Evolutionary conservation across 2,888 invertebrate genomes (phyloP), one percentile per base, ranked within the genome.

Genomic region (Neocrepidodera transversa): DNA sequence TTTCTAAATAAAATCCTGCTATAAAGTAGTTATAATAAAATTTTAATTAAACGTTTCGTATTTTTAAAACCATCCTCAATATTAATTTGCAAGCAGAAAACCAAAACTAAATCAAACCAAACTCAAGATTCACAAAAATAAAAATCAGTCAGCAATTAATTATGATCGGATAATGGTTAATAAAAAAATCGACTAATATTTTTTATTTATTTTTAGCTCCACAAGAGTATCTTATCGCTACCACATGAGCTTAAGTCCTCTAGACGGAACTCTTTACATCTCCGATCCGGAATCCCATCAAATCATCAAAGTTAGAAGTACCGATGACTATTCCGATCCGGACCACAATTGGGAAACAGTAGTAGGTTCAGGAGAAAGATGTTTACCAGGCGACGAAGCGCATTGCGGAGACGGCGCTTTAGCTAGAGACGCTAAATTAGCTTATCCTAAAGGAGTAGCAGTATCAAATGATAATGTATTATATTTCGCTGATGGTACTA

Each of bases 221-320:
- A 93, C 95, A 1, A 86, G 95, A 72, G 95, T 97, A 0, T 95
- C 95, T 0, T 97, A 97, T 80, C 91, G 96, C 55, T 98, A 97
- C 79, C 96, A 97, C 82, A 92, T 99, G 87, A 95, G 97, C 0
- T 82, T 97, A 38, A 95, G 95, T 71, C 97, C 98, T 0, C 83
- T 96, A 10, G 96, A 97, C 77, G 95, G 95, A 18, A 90, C 90
- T 1, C 84, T 98, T 7, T 97, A 95, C 82, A 93, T 98, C 71
- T 96, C 97, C 0, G 95, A 97, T 78, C 96, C 97, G 0, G 95
- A 96, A 78, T 93, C 93, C 0, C 95, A 95, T 78, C 95, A 95
- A 79, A 95, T 97, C 68, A 91, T 95, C 62, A 87, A 90, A 65
- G 93, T 95, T 1, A 86, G 92, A 38, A 90, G 92, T 74, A 89